Conservation (phyloP, 2,888 invertebrate species). For the Pemphredon lugubris region DNA sequence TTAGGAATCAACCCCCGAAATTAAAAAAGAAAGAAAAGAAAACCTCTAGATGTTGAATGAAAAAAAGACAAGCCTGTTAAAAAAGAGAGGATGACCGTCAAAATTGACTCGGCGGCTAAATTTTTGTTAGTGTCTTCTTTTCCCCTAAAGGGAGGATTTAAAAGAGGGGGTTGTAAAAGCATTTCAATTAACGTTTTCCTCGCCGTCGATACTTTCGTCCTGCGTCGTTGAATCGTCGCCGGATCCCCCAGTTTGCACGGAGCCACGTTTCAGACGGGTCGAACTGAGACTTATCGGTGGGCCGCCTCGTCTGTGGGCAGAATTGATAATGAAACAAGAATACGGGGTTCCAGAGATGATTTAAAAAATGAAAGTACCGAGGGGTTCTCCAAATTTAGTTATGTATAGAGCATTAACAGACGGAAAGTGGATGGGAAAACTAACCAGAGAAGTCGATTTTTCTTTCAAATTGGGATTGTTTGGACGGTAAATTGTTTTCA, state of each 20-base stretch:
- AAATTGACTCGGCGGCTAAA: no score
- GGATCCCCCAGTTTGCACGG: slow-evolving; percentile 86
- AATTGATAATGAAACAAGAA: slow-evolving; percentile 28
- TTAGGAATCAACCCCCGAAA: slow-evolving; percentile 32
- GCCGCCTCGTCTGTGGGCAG: slow-evolving; percentile 81
- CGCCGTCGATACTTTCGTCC: slow-evolving; percentile 89
- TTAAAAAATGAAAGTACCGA: no score
- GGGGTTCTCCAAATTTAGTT: not conserved
- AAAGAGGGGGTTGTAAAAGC: no score
- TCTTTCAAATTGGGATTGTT: slow-evolving; percentile 27
- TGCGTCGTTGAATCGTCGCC: slow-evolving; percentile 90
- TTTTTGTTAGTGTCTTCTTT: slow-evolving; percentile 36
- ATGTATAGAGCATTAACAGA: slow-evolving; percentile 33
- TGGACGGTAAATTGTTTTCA: slow-evolving; percentile 48
- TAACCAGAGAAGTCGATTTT: no score
- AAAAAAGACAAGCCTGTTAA: no score
- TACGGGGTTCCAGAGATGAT: no score
- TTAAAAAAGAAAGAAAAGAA: slow-evolving; percentile 11
- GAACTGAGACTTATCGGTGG: slow-evolving; percentile 85
- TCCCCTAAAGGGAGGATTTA: slow-evolving; percentile 41
- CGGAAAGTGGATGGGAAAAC: slow-evolving; percentile 46
- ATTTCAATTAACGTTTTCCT: no score
- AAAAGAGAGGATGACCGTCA: no score
- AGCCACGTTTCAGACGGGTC: slow-evolving; percentile 87
- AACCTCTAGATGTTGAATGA: no score